phyloP scores from a whole-genome alignment of 2,797 vertebrate species.

The Trichosurus vulpecula region DNA sequence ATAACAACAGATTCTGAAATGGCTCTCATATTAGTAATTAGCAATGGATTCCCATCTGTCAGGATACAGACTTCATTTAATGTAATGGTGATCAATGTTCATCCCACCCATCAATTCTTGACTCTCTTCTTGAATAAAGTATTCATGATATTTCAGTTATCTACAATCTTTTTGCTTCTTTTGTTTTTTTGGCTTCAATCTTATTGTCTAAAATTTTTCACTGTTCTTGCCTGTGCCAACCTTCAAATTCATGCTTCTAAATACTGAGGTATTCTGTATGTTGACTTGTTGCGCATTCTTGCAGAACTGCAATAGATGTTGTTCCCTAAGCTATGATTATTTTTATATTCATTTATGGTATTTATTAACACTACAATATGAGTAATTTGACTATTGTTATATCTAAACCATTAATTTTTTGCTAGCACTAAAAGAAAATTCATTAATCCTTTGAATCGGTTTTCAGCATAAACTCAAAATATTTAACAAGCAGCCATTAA shows the following conservation, averaged over 20 bases:
- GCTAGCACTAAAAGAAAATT: background rate
- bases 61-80: background rate
- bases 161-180: background rate
- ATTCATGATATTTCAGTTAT: background rate
- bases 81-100: background rate
- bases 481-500: background rate
- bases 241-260: background rate
- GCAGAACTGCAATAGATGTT: background rate
- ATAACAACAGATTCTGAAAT: background rate
- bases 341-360: too few relatives aligned
- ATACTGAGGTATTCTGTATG: background rate
- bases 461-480: conserved; percentile 24
- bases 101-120: background rate
- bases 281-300: background rate
- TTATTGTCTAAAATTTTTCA: background rate
- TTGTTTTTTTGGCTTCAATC: background rate
- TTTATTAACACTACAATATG: too few relatives aligned
- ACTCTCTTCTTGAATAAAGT: background rate
- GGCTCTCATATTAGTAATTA: background rate
- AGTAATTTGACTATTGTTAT: background rate
- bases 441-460: conserved; percentile 35
- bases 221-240: background rate
- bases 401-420: conserved; percentile 9
- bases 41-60: background rate
- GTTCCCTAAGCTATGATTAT: background rate